Percentiles rank a stretch among this genome's conserved stretches.
These are phyloP conservation scores for Odontomyia ornata DNA, from an alignment of 2,888 invertebrate species.

Conservation along the genomic window DNA sequence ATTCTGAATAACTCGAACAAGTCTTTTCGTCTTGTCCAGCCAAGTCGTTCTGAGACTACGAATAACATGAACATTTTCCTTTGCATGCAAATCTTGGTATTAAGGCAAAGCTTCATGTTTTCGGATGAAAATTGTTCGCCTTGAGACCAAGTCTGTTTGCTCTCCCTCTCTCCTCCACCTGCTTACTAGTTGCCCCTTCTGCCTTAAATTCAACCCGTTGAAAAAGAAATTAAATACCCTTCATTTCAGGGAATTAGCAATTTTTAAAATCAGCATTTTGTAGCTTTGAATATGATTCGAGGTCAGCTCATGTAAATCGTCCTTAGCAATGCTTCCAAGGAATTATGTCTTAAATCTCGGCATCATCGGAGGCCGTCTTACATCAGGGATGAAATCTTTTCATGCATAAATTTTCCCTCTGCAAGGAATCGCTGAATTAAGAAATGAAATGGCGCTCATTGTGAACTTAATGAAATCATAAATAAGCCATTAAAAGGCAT, in stretches of 20 bases:
- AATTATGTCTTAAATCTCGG: neutral
- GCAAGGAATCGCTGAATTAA: neutral
- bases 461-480: slow-evolving; percentile 35
- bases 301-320: neutral
- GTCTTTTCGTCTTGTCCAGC: neutral
- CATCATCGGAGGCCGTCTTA: neutral
- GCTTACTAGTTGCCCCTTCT: neutral
- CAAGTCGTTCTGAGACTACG: neutral
- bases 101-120: neutral
- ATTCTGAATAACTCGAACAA: slow-evolving; percentile 1
- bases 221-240: neutral
- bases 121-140: neutral
- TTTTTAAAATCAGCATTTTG: slow-evolving; percentile 12
- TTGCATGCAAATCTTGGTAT: slow-evolving; percentile 38
- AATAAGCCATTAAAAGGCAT: slow-evolving; percentile 21
- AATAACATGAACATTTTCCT: slow-evolving; percentile 31
- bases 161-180: too few species aligned
- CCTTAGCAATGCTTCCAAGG: neutral
- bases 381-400: neutral
- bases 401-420: neutral
- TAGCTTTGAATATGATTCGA: neutral
- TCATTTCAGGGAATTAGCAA: slow-evolving; percentile 5
- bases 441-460: neutral
- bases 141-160: neutral
- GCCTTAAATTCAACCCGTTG: neutral